Conservation (phyloP, 1,140 invertebrate genomes). For the Antheraea mylitta region DNA sequence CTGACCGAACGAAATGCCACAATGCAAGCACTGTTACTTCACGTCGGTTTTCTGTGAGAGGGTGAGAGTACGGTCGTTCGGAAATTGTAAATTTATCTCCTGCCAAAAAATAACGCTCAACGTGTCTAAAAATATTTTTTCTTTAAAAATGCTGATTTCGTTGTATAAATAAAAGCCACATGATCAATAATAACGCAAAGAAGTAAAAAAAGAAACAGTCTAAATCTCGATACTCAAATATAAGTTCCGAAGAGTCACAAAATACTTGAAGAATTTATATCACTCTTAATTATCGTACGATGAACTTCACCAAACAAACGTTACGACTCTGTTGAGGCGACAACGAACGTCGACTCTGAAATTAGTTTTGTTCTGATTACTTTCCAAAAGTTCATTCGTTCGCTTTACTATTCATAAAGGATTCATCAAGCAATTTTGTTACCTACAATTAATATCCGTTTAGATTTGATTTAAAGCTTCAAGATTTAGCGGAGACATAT, state of each 20-base stretch:
- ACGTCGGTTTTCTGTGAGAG: too few species aligned
- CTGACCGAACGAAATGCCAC: too few species aligned
- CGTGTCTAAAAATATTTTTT: too few species aligned
- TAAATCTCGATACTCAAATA: neutral
- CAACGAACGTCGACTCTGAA: slow-evolving; percentile 43
- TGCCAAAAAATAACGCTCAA: too few species aligned
- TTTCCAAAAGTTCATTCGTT: slow-evolving; percentile 49
- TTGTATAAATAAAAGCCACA: too few species aligned
- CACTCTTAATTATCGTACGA: slow-evolving; percentile 19
- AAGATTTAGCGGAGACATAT: neutral
- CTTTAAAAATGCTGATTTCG: too few species aligned
- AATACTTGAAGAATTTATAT: slow-evolving; percentile 7
- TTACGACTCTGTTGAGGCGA: slow-evolving; percentile 37
- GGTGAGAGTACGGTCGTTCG: too few species aligned
- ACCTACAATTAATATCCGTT: neutral
- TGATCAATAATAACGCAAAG: too few species aligned
- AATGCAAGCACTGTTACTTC: too few species aligned
- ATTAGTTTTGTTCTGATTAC: slow-evolving; percentile 58
- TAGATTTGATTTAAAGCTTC: neutral
- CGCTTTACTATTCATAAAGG: slow-evolving; percentile 35
- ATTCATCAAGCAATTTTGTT: slow-evolving; percentile 14
- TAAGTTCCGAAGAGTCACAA: neutral
- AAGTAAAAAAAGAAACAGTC: neutral
- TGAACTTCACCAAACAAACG: slow-evolving; percentile 31
- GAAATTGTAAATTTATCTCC: too few species aligned